Base-by-base conservation (phyloP, 2,888 invertebrate genomes). In the Phaonia tiefii region DNA sequence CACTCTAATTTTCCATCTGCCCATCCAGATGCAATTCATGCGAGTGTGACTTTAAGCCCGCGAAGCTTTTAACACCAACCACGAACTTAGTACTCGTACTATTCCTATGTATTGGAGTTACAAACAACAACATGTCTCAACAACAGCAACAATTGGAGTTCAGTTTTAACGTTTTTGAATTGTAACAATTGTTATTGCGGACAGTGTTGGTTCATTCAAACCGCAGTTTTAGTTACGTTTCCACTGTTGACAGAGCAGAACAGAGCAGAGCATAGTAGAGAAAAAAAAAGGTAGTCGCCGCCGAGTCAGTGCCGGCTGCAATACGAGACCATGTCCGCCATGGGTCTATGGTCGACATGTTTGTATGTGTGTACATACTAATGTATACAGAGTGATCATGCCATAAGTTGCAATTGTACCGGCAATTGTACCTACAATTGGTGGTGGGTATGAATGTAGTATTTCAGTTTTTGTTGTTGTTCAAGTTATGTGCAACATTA, bases 401-500 rank as follows among this genome's bases (percentile, higher is more conserved):
- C 22, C 22, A 22, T 22, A 11, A 11, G 42, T 63, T 63, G 20
- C 42, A 42, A 60, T 31, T 31, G 39, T 37, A 37, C 26, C 10
- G 17, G 2, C 20, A 15, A 15, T 49, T 20, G 1, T 20, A 49
- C 2, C 7, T 11, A 37, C 17, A 60, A 51, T n/a, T n/a, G n/a
- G n/a, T n/a, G n/a, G n/a, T n/a, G n/a, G n/a, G 49, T 49, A 15
- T 2, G 11, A 51, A 3, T 31, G 22, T 22, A 20, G 51, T 2
- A 5, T n/a, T n/a, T n/a, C n/a, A n/a, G n/a, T n/a, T n/a, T n/a
- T n/a, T n/a, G n/a, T n/a, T n/a, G n/a, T n/a, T n/a, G n/a, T n/a
- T n/a, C n/a, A n/a, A n/a, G n/a, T n/a, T n/a, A 20, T 37, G 42
- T 63, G 63, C 63, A 63, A 63, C 63, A 63, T n/a, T n/a, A n/a